These are phyloP conservation scores for Isichthys henryi DNA, from an alignment of 2,113 vertebrate genomes.

Conservation along the genomic window DNA sequence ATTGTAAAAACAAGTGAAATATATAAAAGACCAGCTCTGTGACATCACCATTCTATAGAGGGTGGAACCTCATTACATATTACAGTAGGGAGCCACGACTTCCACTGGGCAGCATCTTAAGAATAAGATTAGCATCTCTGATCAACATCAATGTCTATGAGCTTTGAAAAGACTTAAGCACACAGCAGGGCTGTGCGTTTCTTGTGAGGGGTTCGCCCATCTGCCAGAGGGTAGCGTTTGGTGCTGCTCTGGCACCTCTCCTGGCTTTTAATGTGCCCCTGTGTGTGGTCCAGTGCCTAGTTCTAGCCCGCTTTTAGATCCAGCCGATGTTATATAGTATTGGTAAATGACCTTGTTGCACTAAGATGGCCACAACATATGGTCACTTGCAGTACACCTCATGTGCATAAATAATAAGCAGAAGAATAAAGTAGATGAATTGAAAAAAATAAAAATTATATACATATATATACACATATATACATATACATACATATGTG, in stretches of 20 bases:
- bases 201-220: not conserved
- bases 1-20: not conserved
- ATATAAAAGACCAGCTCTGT: not conserved
- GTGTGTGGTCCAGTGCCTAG: not conserved
- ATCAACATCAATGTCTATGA: not conserved
- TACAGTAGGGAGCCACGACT: not conserved
- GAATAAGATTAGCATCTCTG: not conserved
- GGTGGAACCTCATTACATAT: not conserved
- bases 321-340: not conserved
- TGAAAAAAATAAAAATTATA: not conserved
- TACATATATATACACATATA: not conserved
- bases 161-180: not conserved
- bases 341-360: not conserved
- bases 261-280: not conserved
- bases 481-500: not conserved
- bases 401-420: not conserved
- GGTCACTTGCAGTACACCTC: not conserved
- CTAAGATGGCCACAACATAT: not conserved
- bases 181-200: not conserved
- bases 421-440: not conserved
- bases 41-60: not conserved
- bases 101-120: not conserved
- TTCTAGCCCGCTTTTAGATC: not conserved
- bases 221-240: not conserved
- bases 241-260: not conserved